phyloP scores from a whole-genome alignment of 1,140 invertebrate species.

The Coenobita brevimanus region DNA sequence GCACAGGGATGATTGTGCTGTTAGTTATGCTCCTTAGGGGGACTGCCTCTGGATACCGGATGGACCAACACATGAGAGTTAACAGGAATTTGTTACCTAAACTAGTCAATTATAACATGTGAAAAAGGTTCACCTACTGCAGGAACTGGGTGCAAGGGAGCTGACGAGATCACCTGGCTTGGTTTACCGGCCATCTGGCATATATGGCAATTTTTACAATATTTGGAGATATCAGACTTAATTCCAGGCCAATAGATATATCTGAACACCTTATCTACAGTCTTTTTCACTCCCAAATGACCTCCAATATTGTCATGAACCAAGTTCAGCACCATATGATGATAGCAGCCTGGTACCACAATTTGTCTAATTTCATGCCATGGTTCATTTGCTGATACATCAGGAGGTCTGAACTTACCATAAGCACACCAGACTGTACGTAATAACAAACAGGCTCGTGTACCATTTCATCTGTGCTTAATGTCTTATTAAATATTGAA shows the following conservation, averaged over 20 bases:
- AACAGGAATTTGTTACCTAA: neutral
- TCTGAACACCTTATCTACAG: no score
- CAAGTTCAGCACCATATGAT: neutral
- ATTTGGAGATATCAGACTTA: no score
- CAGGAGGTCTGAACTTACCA: neutral
- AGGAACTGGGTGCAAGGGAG: conserved; percentile 9
- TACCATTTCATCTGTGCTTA: neutral
- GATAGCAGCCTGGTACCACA: neutral
- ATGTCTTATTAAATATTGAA: no score
- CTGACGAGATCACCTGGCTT: conserved; percentile 10
- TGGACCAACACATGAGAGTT: neutral
- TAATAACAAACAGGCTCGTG: neutral
- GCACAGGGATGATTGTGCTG: neutral
- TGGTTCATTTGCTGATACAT: neutral
- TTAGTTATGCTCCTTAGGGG: neutral
- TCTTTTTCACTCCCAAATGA: no score
- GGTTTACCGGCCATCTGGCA: no score
- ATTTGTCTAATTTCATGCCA: no score
- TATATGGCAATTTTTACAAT: no score
- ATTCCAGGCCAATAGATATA: no score
- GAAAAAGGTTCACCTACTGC: conserved; percentile 4
- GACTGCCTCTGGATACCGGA: neutral
- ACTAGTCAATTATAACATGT: conserved; percentile 17
- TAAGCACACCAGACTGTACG: neutral
- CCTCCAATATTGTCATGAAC: no score